Evolutionary conservation across 2,113 vertebrate genomes (phyloP).

Genomic region (Neotragus moschatus): DNA sequence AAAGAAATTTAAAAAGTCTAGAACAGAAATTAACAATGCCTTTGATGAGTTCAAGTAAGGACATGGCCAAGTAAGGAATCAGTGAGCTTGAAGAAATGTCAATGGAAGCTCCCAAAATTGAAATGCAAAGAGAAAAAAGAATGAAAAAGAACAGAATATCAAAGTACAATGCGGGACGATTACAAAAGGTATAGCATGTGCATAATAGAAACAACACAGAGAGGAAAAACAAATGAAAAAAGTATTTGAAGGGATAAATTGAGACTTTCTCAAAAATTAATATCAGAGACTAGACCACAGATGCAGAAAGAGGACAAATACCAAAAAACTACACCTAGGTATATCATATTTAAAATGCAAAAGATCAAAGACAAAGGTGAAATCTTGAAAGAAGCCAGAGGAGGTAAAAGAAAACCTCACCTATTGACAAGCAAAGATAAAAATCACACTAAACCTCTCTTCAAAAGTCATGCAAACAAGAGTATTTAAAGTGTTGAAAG

Average conservation of each 20-base stretch:
- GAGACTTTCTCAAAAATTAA: background rate
- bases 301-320: background rate
- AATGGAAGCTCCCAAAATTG: background rate
- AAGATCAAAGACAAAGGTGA: background rate
- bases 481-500: background rate
- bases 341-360: background rate
- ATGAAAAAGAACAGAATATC: background rate
- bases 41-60: background rate
- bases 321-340: background rate
- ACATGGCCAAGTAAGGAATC: background rate
- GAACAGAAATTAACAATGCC: background rate
- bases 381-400: background rate
- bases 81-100: background rate
- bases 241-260: background rate
- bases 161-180: background rate
- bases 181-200: background rate
- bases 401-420: background rate
- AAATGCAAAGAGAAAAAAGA: background rate
- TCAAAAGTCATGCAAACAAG: background rate
- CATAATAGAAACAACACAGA: background rate
- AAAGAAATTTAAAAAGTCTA: background rate
- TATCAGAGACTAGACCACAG: background rate
- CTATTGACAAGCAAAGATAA: background rate
- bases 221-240: background rate
- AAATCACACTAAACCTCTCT: background rate